phyloP scores from a whole-genome alignment of 1,140 invertebrate species.

The Frieseomelitta varia region DNA sequence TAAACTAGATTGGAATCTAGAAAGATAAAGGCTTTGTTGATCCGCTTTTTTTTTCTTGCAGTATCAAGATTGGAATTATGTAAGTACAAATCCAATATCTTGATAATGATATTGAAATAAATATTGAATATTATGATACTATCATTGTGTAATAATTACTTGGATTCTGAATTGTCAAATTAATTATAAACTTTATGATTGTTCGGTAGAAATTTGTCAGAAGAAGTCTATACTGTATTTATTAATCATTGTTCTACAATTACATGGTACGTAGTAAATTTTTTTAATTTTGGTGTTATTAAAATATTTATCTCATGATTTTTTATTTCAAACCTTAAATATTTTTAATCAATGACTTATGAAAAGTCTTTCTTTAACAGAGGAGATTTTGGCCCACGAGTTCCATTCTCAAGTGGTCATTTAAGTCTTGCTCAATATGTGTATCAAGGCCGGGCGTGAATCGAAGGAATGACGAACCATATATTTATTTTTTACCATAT shows the following conservation, averaged over 20 bases:
- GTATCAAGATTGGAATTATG: background rate
- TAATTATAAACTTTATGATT: background rate
- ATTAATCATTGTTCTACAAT: background rate
- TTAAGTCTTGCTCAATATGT: conserved; percentile 13
- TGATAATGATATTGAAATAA: background rate
- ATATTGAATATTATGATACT: background rate
- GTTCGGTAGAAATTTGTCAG: background rate
- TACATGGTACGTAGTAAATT: too few species aligned
- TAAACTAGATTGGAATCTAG: background rate
- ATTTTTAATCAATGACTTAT: background rate
- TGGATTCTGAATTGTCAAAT: background rate
- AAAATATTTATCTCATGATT: background rate
- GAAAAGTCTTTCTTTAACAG: background rate
- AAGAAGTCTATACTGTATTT: too few species aligned
- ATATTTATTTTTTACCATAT: background rate
- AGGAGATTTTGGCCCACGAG: background rate
- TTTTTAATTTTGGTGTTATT: too few species aligned
- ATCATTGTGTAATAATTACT: background rate
- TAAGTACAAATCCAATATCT: background rate
- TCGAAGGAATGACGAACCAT: conserved; percentile 2
- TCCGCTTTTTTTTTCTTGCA: background rate
- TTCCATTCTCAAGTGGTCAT: background rate
- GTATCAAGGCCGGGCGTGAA: conserved; percentile 11
- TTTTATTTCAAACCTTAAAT: background rate
- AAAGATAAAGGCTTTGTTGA: background rate